Base-by-base conservation (phyloP, 2,888 invertebrate genomes). In the Acanthosepion lycidas region DNA sequence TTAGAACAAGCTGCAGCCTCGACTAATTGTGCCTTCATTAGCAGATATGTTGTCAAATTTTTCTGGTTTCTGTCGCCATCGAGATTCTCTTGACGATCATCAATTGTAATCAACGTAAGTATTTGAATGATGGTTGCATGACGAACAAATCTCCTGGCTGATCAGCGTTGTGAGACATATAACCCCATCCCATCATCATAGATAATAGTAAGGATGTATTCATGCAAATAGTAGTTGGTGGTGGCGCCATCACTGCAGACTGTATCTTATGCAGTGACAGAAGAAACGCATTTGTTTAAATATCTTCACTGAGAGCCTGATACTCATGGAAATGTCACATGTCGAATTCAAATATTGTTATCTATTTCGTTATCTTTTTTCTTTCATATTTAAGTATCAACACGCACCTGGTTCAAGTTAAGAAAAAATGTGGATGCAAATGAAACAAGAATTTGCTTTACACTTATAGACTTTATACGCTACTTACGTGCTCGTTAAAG, bases 21-120 rank as follows among this genome's bases (percentile, higher is more conserved):
- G n/a, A 78, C 78, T 78, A 78, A 78, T n/a, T 78, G n/a, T n/a
- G 9, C 78, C 78, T 78, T 78, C 78, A 78, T 78, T 78, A 78
- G 78, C 78, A n/a, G n/a, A 78, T 33, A 1, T 78, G 78, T n/a
- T n/a, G 78, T 78, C 78, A 78, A 33, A 15, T 78, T 78, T 78
- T n/a, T 33, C 78, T 15, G n/a, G 78, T 12, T 78, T 78, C 78
- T n/a, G 78, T 78, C 78, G 78, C 78, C 78, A 78, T 78, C n/a
- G 78, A 78, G n/a, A 78, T n/a, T 78, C 78, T 78, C 9, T 78
- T 78, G 78, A n/a, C n/a, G 78, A 78, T 33, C 78, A 78, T 15
- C 78, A 78, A 78, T 78, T 78, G 78, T 78, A 78, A 78, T 78
- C 78, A 78, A 78, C 78, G n/a, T 33, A 78, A 78, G 78, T 78